Base-by-base conservation (phyloP, 2,113 vertebrate genomes). In the Acrocephalus arundinaceus region DNA sequence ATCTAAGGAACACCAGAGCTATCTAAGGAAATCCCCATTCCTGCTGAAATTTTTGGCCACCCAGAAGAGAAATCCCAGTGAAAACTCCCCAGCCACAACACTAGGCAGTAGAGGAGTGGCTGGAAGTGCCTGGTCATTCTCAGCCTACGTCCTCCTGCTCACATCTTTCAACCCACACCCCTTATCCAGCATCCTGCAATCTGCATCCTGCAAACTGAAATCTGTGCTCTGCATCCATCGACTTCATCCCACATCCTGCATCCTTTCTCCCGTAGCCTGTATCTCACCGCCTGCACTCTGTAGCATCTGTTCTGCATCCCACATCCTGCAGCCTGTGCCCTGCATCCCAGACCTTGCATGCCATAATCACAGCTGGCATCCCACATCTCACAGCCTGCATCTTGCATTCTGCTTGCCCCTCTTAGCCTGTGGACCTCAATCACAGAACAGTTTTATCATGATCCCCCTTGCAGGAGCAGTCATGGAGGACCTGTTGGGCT, bases 11-110 rank as follows among this genome's bases (percentile, higher is more conserved):
- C 23, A 16, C 28, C 17, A 57, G 49, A 25, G 28, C 20, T 78
- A 4, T 75, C 74, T 45, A 41, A 83, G 85, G 79, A 96, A 95
- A 83, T 84, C 67, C 90, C 79, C 35, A 5, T 66, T 74, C 37
- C 22, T 83, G 63, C 19, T 76, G 78, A 88, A 85, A 74, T 31
- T 66, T 68, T 58, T 80, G 59, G 39, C 75, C 58, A 77, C 78
- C 16, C 46, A 83, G 67, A 88, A 74, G 67, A 92, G 55, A 93
- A 95, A 92, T 88, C 22, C 88, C 59, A 35, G 41, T 30, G 63
- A 77, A 93, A 97, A 77, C 21, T 85, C 51, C 92, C 31, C n/a
- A 54, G 21, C 62, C 45, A n/a, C 66, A 57, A 23, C 1, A 0
- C 7, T 11, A 51, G 65, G 25, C 84, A 74, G 8, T 12, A 25